These are phyloP conservation scores for Palythoa grandis DNA, from an alignment of 92 coral and sea anemone genomes.

Conservation along the genomic window DNA sequence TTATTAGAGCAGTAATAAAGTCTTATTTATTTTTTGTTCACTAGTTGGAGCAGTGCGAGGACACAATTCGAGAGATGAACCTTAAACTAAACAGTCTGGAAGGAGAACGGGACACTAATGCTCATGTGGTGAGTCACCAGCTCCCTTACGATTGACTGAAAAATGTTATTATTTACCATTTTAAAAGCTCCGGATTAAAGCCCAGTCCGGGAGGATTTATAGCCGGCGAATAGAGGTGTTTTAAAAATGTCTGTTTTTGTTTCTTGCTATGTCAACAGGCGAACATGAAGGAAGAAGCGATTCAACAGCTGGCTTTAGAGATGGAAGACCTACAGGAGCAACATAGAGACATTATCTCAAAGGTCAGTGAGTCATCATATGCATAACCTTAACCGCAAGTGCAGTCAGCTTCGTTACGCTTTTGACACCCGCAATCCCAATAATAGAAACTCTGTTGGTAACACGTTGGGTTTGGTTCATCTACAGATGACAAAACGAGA, in stretches of 20 bases:
- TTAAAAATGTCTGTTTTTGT: background rate
- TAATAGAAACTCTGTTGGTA: too few species aligned
- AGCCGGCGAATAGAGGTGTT: background rate
- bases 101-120: conserved; percentile 81
- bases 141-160: background rate
- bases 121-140: conserved; percentile 75
- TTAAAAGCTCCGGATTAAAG: too few species aligned
- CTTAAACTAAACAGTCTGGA: conserved; percentile 88
- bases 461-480: background rate
- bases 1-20: too few species aligned
- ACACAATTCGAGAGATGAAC: conserved; percentile 90
- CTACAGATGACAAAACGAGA: conserved; percentile 83
- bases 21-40: background rate
- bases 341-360: conserved; percentile 82
- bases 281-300: conserved; percentile 90
- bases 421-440: too few species aligned
- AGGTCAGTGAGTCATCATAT: conserved; percentile 52
- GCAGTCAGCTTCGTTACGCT: too few species aligned
- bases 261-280: conserved; percentile 49
- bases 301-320: conserved; percentile 84
- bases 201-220: too few species aligned
- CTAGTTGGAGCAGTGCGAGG: conserved; percentile 96
- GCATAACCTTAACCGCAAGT: background rate
- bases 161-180: too few species aligned
- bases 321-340: conserved; percentile 91